These are phyloP conservation scores for Cydia pomonella DNA, from an alignment of 1,140 invertebrate genomes.

Conservation along the genomic window DNA sequence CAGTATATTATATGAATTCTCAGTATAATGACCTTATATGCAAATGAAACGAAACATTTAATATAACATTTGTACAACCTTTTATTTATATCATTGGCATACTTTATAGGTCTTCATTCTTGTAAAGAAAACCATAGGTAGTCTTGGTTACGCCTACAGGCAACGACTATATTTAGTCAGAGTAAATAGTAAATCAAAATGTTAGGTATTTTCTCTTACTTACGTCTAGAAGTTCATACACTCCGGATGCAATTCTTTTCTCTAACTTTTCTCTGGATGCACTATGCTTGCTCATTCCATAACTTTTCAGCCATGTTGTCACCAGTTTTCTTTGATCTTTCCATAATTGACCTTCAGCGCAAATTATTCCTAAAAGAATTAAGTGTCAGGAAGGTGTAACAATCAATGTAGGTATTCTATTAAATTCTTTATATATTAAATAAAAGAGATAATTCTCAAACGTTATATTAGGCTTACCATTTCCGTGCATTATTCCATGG, in stretches of 20 bases:
- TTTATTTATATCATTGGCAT: neutral
- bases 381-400: neutral
- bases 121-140: no score
- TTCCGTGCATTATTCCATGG: slow-evolving; percentile 92
- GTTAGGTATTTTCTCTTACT: slow-evolving; percentile 14
- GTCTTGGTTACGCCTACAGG: no score
- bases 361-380: slow-evolving; percentile 86
- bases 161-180: neutral
- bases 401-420: neutral
- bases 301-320: slow-evolving; percentile 85
- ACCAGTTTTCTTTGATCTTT: slow-evolving; percentile 90
- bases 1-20: slow-evolving; percentile 10
- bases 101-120: neutral
- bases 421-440: neutral
- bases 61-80: neutral
- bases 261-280: slow-evolving; percentile 84
- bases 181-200: neutral
- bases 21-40: slow-evolving; percentile 26
- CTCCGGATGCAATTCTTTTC: slow-evolving; percentile 83
- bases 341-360: slow-evolving; percentile 91
- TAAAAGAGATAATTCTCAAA: neutral
- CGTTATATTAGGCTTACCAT: slow-evolving; percentile 83
- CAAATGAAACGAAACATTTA: slow-evolving; percentile 6
- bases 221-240: slow-evolving; percentile 84
- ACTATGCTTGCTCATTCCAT: slow-evolving; percentile 88